A percentile compares a stretch with the other conserved stretches of the same genome.
Evolutionary conservation across 2,888 invertebrate genomes (phyloP).

Genomic region (Liopterus haemorrhoidalis): DNA sequence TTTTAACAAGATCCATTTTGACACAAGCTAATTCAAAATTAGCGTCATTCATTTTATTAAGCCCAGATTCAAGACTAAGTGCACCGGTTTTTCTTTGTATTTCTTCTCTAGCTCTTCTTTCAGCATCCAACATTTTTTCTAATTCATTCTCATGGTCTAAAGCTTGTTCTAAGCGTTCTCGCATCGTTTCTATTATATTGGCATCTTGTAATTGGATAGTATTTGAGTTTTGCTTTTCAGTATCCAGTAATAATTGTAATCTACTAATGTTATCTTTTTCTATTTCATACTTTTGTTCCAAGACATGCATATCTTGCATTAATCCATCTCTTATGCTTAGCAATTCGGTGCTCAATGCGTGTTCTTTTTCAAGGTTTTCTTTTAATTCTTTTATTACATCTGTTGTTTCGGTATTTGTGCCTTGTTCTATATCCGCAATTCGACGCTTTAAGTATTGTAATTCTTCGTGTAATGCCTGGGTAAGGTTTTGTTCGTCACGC

Average conservation of each 20-base stretch:
- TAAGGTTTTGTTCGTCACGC: conserved; percentile 50
- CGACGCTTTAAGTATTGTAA: conserved; percentile 33
- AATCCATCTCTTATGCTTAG: conserved; percentile 50
- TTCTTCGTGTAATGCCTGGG: conserved; percentile 41
- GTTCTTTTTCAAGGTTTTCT: conserved; percentile 46
- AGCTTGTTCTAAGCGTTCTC: conserved; percentile 58
- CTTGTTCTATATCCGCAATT: conserved; percentile 34
- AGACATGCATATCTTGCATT: conserved; percentile 46
- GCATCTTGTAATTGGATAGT: conserved; percentile 58
- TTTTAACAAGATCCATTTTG: conserved; percentile 15
- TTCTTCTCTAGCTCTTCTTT: conserved; percentile 44
- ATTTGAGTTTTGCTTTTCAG: conserved; percentile 54
- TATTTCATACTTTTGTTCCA: conserved; percentile 47
- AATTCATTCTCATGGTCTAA: conserved; percentile 59
- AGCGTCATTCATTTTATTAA: conserved; percentile 8
- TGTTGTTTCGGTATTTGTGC: conserved; percentile 36
- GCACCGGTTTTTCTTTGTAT: conserved; percentile 38
- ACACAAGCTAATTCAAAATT: conserved; percentile 10
- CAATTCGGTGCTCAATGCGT: conserved; percentile 48
- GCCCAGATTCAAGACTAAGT: conserved; percentile 1
- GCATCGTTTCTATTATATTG: conserved; percentile 59
- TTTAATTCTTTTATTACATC: conserved; percentile 41
- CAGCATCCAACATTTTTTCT: conserved; percentile 53
- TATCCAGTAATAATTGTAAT: conserved; percentile 52
- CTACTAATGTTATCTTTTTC: conserved; percentile 52